Evolutionary conservation across 2,113 vertebrate species (phyloP).

Genomic region (Triplophysa siluroides): DNA sequence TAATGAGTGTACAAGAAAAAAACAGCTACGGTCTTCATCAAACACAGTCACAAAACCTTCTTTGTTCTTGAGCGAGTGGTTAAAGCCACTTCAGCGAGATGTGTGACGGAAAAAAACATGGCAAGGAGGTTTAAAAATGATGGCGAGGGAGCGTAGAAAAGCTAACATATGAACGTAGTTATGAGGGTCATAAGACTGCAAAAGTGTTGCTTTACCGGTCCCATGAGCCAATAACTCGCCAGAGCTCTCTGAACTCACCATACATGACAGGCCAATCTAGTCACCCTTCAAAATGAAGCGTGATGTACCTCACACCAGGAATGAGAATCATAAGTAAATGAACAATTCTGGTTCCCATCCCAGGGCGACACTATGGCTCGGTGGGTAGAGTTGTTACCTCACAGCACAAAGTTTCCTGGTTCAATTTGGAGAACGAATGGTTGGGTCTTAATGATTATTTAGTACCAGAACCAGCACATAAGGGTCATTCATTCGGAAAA

Average conservation of each 20-base stretch:
- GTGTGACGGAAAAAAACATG: constrained; percentile 4
- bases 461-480: no score
- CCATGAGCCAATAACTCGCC: constrained; percentile 22
- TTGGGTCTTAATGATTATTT: no score
- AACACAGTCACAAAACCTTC: constrained; percentile 47
- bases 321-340: no score
- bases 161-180: constrained; percentile 11
- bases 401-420: no score
- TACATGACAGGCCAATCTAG: not conserved
- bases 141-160: constrained; percentile 18
- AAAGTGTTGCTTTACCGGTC: constrained; percentile 29
- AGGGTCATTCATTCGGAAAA: no score
- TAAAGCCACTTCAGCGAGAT: constrained; percentile 26
- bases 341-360: not conserved
- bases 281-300: not conserved
- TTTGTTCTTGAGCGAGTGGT: constrained; percentile 52
- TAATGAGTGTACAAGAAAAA: constrained; percentile 21
- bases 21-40: constrained; percentile 47
- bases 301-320: constrained; percentile 1
- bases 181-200: constrained; percentile 14
- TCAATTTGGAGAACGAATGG: no score
- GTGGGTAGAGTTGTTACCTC: no score
- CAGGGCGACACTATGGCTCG: no score
- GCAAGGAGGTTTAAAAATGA: not conserved
- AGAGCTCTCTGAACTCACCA: constrained; percentile 37